These are phyloP conservation scores for Falcaria lacertinaria DNA, from an alignment of 2,888 invertebrate species.

Conservation along the genomic window DNA sequence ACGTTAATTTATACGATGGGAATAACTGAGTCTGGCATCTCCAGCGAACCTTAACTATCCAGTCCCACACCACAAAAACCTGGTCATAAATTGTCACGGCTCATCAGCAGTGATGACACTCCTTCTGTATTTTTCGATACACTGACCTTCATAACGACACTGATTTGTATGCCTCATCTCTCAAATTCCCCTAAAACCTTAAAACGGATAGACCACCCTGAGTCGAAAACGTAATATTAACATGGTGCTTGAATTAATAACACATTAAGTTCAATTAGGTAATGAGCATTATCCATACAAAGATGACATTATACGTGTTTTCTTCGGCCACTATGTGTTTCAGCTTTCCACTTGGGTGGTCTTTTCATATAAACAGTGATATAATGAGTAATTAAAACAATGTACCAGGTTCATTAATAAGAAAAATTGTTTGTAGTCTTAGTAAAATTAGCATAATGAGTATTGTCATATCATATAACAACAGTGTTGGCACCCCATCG, in stretches of 20 bases:
- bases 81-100: slow-evolving; percentile 62
- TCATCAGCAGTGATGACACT: slow-evolving; percentile 43
- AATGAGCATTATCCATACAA: slow-evolving; percentile 40
- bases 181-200: slow-evolving; percentile 27
- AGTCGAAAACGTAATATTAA: slow-evolving; percentile 22
- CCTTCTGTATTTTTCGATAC: slow-evolving; percentile 55
- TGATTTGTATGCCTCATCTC: slow-evolving; percentile 53
- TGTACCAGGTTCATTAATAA: neutral
- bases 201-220: slow-evolving; percentile 54
- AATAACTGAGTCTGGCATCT: neutral
- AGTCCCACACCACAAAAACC: slow-evolving; percentile 4
- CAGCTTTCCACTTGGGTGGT: slow-evolving; percentile 37
- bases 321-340: slow-evolving; percentile 20
- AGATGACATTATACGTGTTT: slow-evolving; percentile 31
- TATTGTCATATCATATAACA: slow-evolving; percentile 1
- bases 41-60: neutral
- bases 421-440: neutral
- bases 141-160: slow-evolving; percentile 42
- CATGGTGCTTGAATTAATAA: slow-evolving; percentile 57
- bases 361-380: neutral
- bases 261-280: slow-evolving; percentile 53
- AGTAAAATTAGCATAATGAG: neutral
- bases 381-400: slow-evolving; percentile 3
- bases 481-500: neutral
- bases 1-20: neutral